A percentile compares a stretch with the other conserved stretches of the same genome.
Conservation (phyloP, 2,113 vertebrate genomes). For the Hyaena hyaena region DNA sequence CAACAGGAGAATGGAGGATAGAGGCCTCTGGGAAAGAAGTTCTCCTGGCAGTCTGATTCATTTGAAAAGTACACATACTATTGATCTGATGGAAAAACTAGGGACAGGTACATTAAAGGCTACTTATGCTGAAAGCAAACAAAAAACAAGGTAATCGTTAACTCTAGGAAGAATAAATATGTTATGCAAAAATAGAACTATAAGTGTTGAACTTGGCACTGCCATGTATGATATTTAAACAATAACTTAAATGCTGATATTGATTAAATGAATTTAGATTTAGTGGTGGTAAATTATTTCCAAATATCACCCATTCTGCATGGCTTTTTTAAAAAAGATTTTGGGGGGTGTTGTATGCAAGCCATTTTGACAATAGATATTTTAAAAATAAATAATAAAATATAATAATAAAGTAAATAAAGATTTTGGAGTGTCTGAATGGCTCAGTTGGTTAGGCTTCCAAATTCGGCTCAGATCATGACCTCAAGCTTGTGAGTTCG, state of each 20-base stretch:
- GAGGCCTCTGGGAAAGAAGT: background rate
- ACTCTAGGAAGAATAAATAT: conserved; percentile 22
- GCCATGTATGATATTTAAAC: background rate
- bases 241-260: background rate
- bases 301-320: background rate
- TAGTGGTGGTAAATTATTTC: background rate
- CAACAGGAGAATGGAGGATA: background rate
- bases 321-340: background rate
- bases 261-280: background rate
- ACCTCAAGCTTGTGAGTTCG: no score
- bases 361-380: no score
- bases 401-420: no score
- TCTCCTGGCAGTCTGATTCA: background rate
- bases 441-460: no score
- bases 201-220: background rate
- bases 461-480: no score
- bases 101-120: background rate
- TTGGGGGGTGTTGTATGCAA: no score
- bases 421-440: no score
- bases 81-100: background rate
- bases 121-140: background rate
- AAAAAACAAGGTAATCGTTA: background rate
- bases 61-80: background rate
- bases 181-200: background rate
- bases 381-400: no score